These are phyloP conservation scores for Drosophila ercepeae DNA, from an alignment of 1,140 invertebrate genomes.

Conservation along the genomic window DNA sequence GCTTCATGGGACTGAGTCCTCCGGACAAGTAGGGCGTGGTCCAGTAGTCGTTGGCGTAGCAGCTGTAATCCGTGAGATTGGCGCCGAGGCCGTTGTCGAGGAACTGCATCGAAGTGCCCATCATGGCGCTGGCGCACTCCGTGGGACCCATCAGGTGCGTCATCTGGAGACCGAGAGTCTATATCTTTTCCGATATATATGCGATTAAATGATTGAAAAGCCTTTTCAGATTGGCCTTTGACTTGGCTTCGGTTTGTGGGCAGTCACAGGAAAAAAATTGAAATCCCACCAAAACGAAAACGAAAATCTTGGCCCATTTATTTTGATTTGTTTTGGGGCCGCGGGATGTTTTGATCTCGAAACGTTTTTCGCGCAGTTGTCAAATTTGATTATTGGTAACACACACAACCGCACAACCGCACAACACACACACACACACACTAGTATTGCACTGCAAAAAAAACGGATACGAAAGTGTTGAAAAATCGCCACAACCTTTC, in stretches of 20 bases:
- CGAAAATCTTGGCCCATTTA: conserved; percentile 53
- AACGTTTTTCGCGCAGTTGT: conserved; percentile 78
- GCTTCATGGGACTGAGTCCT: conserved; percentile 81
- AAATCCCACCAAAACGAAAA: conserved; percentile 9
- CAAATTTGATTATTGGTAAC: conserved; percentile 73
- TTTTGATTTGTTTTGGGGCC: conserved; percentile 34
- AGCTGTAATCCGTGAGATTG: conserved; percentile 73
- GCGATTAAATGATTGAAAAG: too few relatives aligned
- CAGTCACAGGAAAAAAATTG: conserved; percentile 25
- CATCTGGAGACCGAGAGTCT: conserved; percentile 28
- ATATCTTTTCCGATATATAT: neutral
- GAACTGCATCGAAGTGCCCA: conserved; percentile 74
- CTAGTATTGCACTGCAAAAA: conserved; percentile 50
- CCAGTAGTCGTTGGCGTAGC: conserved; percentile 77
- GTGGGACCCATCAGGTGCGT: conserved; percentile 78
- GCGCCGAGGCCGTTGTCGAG: conserved; percentile 70
- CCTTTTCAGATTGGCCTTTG: neutral
- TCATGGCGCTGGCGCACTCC: conserved; percentile 74
- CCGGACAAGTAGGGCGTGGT: conserved; percentile 63
- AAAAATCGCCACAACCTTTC: conserved; percentile 35
- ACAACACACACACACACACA: neutral
- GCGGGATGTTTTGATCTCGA: conserved; percentile 56
- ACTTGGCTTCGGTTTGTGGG: neutral
- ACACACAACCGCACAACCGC: conserved; percentile 9
- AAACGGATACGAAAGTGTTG: conserved; percentile 17